phyloP scores from a whole-genome alignment of 1,140 invertebrate genomes.

The Aleiodes sp. region DNA sequence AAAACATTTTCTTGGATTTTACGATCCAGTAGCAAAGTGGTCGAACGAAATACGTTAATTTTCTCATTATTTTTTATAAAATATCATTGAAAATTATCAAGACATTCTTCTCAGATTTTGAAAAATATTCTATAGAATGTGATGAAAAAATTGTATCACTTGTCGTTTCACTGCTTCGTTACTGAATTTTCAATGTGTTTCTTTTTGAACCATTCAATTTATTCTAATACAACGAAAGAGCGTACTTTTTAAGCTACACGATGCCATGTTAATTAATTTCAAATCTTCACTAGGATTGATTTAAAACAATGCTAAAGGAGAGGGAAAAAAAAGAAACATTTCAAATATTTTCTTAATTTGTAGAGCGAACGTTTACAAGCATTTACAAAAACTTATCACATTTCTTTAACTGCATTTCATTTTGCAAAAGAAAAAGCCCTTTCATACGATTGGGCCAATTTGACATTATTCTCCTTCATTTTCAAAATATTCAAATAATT shows the following conservation, averaged over 20 bases:
- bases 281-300: slow-evolving; percentile 42
- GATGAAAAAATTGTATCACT: neutral
- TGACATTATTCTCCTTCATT: slow-evolving; percentile 26
- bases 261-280: slow-evolving; percentile 40
- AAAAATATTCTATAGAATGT: too few relatives aligned
- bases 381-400: slow-evolving; percentile 69
- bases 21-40: neutral
- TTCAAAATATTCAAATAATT: neutral
- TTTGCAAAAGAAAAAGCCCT: slow-evolving; percentile 22
- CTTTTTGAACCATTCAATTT: neutral
- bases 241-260: slow-evolving; percentile 49
- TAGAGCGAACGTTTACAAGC: slow-evolving; percentile 66
- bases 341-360: slow-evolving; percentile 54
- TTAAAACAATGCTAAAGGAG: slow-evolving; percentile 53
- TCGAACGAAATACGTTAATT: too few relatives aligned
- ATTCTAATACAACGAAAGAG: slow-evolving; percentile 32
- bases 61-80: too few relatives aligned
- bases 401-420: slow-evolving; percentile 48
- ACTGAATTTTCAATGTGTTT: neutral
- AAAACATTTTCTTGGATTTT: neutral
- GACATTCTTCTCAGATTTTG: too few relatives aligned
- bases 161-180: neutral
- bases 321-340: slow-evolving; percentile 4
- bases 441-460: slow-evolving; percentile 10
- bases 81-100: too few relatives aligned